Base-by-base conservation (phyloP, 2,888 invertebrate genomes). In the Epinotia ramella region DNA sequence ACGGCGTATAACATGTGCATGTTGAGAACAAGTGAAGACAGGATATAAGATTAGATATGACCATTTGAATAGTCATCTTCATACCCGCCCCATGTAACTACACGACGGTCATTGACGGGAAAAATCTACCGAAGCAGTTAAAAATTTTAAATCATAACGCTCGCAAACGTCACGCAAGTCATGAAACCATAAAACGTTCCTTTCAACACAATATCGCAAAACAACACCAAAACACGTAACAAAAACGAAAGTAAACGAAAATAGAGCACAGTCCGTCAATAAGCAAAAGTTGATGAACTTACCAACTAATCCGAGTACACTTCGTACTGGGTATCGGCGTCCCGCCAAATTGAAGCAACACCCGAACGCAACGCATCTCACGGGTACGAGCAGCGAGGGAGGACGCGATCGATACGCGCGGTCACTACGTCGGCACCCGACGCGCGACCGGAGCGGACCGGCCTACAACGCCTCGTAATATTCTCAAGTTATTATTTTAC, bases 401-500 rank as follows among this genome's bases (percentile, higher is more conserved):
- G 88, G 82, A 84, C 85, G 83, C 93, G 93, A 93, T 94, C 93
- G 90, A 94, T 93, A 93, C 85, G 86, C 85, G 85, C 86, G 88
- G 85, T 87, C 90, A 89, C 87, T 87, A 85, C 88, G 86, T 85
- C 86, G 88, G 84, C 89, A 85, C 83, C 88, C 88, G 84, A 87
- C 90, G 90, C 72, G 72, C 71, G 66, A 57, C 72, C 71, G 66
- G 59, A 69, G 63, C 76, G 62, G 62, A 57, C 71, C 75, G 59
- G 70, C 75, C 86, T 90, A 83, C 88, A 87, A 90, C 91, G 88
- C 84, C 90, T 91, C 91, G 89, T 89, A 91, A 89, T 90, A 91
- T 88, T 94, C 91, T 91, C 91, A 91, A 92, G 92, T 94, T 94
- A 94, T 94, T 92, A 94, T 89, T 93, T 93, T 93, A 93, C 93